These are phyloP conservation scores for Lithophane leautieri DNA, from an alignment of 2,888 invertebrate species.

Conservation along the genomic window DNA sequence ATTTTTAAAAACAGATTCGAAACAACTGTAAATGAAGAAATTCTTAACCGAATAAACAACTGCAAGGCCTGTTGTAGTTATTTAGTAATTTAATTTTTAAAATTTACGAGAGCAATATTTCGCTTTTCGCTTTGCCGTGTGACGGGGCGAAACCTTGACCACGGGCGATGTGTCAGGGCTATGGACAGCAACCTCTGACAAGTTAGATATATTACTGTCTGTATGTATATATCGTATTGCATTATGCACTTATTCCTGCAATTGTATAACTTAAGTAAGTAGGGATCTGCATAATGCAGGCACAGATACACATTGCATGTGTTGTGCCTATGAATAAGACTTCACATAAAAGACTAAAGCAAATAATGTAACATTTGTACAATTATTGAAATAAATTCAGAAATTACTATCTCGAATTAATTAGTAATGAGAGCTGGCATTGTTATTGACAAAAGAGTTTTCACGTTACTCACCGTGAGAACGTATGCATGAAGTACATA, in stretches of 20 bases:
- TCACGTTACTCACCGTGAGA: neutral
- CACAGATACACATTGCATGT: neutral
- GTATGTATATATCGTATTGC: slow-evolving; percentile 27
- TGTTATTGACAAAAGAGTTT: neutral
- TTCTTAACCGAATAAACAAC: slow-evolving; percentile 28
- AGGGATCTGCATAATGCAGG: neutral
- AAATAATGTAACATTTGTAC: neutral
- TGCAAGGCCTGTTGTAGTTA: slow-evolving; percentile 44
- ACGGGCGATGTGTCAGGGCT: slow-evolving; percentile 69
- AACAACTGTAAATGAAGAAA: slow-evolving; percentile 30
- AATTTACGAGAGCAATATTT: slow-evolving; percentile 36
- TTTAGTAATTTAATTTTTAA: slow-evolving; percentile 16
- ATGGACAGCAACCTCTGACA: slow-evolving; percentile 65
- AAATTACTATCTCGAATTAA: neutral
- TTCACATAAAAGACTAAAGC: neutral
- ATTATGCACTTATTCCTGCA: slow-evolving; percentile 41
- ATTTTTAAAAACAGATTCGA: neutral
- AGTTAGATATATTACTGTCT: slow-evolving; percentile 41
- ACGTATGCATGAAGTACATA: neutral
- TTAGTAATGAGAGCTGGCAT: neutral
- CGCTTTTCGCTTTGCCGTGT: slow-evolving; percentile 55
- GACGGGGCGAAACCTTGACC: slow-evolving; percentile 65
- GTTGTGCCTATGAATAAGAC: neutral
- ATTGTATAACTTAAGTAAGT: slow-evolving; percentile 15
- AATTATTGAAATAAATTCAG: neutral